Conservation (phyloP, 2,113 vertebrate genomes). For the Caranx ignobilis region DNA sequence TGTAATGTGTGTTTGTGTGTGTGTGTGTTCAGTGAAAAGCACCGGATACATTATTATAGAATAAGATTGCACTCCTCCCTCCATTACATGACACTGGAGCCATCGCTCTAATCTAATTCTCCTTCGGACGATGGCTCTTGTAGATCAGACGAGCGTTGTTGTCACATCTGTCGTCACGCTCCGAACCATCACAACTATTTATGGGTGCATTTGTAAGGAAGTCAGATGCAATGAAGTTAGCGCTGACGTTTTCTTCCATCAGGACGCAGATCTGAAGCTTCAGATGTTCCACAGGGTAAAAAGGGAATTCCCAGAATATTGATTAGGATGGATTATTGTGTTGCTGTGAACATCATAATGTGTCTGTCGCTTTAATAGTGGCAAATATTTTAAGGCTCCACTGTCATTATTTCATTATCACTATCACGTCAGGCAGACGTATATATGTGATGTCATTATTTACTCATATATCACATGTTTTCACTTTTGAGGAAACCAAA, state of each 20-base stretch:
- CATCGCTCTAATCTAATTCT: slow-evolving; percentile 36
- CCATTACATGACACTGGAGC: slow-evolving; percentile 30
- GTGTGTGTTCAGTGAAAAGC: slow-evolving; percentile 4
- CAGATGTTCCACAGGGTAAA: background rate
- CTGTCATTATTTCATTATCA: too few species aligned
- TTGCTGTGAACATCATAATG: too few species aligned
- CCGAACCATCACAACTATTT: slow-evolving; percentile 18
- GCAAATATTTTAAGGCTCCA: too few species aligned
- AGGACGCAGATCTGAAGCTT: background rate
- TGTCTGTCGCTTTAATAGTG: too few species aligned
- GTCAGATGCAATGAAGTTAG: background rate
- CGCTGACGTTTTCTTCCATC: background rate
- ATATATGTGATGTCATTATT: too few species aligned
- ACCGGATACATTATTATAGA: background rate
- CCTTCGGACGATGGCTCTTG: background rate
- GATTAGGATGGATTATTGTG: background rate
- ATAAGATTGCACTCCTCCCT: background rate
- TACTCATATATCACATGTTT: background rate
- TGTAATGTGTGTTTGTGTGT: slow-evolving; percentile 20
- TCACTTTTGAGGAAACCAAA: background rate
- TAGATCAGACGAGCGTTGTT: slow-evolving; percentile 2
- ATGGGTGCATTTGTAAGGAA: slow-evolving; percentile 6
- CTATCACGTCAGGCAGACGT: background rate
- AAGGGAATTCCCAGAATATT: background rate
- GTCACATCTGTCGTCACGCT: slow-evolving; percentile 3